Base-by-base conservation (phyloP, 2,888 invertebrate genomes). In the Acanthosepion esculentum region DNA sequence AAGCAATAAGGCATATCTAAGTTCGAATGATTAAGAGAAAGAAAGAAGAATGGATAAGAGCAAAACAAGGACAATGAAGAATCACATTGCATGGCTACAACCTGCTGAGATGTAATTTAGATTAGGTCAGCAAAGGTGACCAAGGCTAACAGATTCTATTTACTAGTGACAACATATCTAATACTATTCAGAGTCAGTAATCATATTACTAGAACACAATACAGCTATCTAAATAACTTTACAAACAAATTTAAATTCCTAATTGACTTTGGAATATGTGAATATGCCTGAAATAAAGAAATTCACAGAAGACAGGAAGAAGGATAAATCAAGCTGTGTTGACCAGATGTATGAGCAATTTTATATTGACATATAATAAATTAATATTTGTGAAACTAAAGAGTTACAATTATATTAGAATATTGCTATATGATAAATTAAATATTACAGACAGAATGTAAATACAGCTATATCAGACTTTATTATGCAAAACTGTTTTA, bases 21-120 rank as follows among this genome's bases (percentile, higher is more conserved):
- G 78, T n/a, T n/a, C n/a, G n/a, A 78, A 78, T 78, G 78, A 78
- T 78, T 78, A 78, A 78, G n/a, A 78, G 78, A 78, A 12, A 78
- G 3, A 78, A n/a, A 78, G n/a, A n/a, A n/a, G n/a, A n/a, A n/a
- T n/a, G n/a, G n/a, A n/a, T n/a, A n/a, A n/a, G n/a, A 78, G n/a
- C n/a, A 15, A n/a, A 78, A n/a, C 26, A 78, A 78, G 78, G n/a
- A 78, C 78, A 78, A 78, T 78, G n/a, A n/a, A 78, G 78, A 78
- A 78, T 78, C 78, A n/a, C 78, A 78, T 78, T 15, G 78, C 78
- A 78, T 78, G 29, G 78, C 78, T 78, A 78, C 12, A 78, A n/a
- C 78, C 78, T 78, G 78, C n/a, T 78, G 78, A 78, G 78, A 78
- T 78, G 78, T 78, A 78, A 78, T 78, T 78, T 78, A 78, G 78